Base-by-base conservation (phyloP, 2,888 invertebrate genomes). In the Tenthredo amoena region DNA sequence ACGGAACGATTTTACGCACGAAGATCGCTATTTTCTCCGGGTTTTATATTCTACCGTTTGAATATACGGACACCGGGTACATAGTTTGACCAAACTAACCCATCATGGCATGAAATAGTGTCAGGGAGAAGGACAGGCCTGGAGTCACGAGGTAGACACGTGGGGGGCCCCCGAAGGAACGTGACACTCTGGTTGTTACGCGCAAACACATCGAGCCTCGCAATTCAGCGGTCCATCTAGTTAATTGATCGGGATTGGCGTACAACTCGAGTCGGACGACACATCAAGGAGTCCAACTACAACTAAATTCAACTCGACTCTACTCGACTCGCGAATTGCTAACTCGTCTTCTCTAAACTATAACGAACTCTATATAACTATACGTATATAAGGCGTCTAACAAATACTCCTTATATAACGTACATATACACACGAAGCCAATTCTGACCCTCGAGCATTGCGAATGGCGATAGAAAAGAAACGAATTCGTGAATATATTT, bases 241-340 rank as follows among this genome's bases (percentile, higher is more conserved):
- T 82, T 74, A 81, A 82, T 84, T 81, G 86, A 84, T 84, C 62
- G n/a, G 65, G 47, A 81, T 79, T 82, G 68, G 85, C 84, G 40
- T 62, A 62, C 31, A 81, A n/a, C 37, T 15, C 3, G 47, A 37
- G 34, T 37, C 62, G 37, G 58, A 81, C 62, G 21, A 62, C 0
- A 74, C 72, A 77, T 77, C 34, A 77, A 47, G 31, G 47, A 50
- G 50, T 7, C 21, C 10, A n/a, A 47, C 3, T 47, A 26, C 47
- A 3, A 47, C 47, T 47, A 12, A 15, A 47, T 12, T 47, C 47
- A 1, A 43, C 43, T 43, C 9, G 2, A 43, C 43, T 40, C 7
- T 1, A 40, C 40, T 10, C 9, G 12, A 47, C 47, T 47, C 47
- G 12, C 47, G 15, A 47, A 12, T 15, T 0, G 10, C 26, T 31